Evolutionary conservation across 2,113 vertebrate genomes (phyloP).

Genomic region (Lycocorax pyrrhopterus): DNA sequence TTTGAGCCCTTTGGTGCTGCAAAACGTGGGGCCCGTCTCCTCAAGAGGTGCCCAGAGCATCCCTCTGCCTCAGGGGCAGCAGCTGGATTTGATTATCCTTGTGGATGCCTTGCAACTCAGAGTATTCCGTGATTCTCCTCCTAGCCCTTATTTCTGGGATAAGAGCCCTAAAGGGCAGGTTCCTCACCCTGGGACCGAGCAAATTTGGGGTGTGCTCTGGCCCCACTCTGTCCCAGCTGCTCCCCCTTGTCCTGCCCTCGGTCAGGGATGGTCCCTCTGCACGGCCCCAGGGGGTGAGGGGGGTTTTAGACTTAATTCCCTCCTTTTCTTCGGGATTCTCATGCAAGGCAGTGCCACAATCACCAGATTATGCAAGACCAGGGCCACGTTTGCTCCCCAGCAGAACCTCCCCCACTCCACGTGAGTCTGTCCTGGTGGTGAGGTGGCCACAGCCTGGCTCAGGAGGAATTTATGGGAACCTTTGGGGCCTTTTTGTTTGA

Average conservation of each 20-base stretch:
- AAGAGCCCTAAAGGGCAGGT: neutral
- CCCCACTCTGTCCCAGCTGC: neutral
- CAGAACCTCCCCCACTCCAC: neutral
- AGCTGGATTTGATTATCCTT: neutral
- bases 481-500: neutral
- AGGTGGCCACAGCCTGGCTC: neutral
- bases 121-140: neutral
- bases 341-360: neutral
- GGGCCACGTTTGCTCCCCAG: neutral
- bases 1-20: neutral
- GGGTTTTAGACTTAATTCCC: neutral
- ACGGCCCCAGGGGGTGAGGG: neutral
- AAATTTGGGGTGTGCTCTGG: neutral
- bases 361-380: neutral
- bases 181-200: neutral
- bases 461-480: neutral
- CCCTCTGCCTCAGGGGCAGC: neutral
- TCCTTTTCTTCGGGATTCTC: neutral
- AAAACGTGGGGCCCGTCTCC: rapidly evolving
- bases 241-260: neutral
- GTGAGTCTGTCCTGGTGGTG: neutral
- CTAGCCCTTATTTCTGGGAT: neutral
- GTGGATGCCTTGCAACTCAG: neutral
- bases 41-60: neutral
- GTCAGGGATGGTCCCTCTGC: neutral